Evolutionary conservation across 2,797 vertebrate species (phyloP), one percentile per base, ranked within the genome.

Genomic region (Acipenser transmontanus): DNA sequence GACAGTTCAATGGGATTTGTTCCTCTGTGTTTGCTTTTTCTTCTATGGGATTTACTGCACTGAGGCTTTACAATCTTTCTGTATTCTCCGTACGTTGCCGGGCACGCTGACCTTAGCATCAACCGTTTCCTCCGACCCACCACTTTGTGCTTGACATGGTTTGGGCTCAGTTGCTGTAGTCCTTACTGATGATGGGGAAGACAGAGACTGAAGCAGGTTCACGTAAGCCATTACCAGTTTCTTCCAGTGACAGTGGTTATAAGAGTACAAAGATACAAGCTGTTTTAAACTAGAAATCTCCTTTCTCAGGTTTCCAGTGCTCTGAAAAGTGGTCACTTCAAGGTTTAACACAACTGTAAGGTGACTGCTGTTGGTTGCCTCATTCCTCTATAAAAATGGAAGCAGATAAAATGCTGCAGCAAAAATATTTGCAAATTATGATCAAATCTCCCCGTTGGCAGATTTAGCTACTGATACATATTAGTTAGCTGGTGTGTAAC

Each of bases 301-400:
- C 63, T 81, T 77, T 65, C 72, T 72, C 3, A 77, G 1, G 0
- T 81, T 78, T 68, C 78, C 84, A 72, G 90, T 80, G 60, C 76
- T 73, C 17, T 86, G 83, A 65, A 88, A 83, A 81, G 98, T 82
- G 61, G 82, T 86, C 62, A 92, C 76, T 77, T 93, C 90, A 47
- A 98, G 89, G 77, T 84, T 85, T 52, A 98, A 87, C 62, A 93
- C 74, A 0, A 85, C 80, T 0, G 88, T 95, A 70, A 98, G 82
- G 70, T 98, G 96, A 78, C 94, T 93, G 0, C 88, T 93, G 81
- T 97, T 99, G 20, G 92, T 91, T n/a, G 91, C 89, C 0, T 60
- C 9, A 48, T 1, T 47, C 17, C 10, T 59, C 59, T 9, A 11
- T 4, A 12, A 7, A 57, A 81, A 68, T 67, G 71, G 78, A 11